Base-by-base conservation (phyloP, 2,113 vertebrate genomes). In the Corythoichthys haematopterus region DNA sequence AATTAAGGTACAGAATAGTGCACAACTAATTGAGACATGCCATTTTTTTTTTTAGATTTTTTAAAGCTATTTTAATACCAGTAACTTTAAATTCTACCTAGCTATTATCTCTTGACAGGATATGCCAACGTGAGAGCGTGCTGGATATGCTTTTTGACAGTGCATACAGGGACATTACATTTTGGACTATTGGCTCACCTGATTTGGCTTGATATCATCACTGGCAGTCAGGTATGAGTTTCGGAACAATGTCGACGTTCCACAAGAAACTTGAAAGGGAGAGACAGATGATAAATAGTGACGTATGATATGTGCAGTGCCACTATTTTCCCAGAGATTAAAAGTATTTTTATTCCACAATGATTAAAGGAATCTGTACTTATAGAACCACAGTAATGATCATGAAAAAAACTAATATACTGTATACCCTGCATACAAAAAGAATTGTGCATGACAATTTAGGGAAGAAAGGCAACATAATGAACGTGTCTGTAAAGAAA, bases 201-300 rank as follows among this genome's bases (percentile, higher is more conserved):
- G 95, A 89, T 96, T 98, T 81, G 94, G 95, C 91, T 98, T 98
- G 86, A 97, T 92, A 84, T 98, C 96, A 86, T 98, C 96, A 72
- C 92, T 88, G 81, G 94, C 92, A 0, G 95, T 94, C 84, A 94
- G 93, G 76, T 98, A 98, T 0, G 97, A 96, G 90, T 98, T 99
- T 84, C 95, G 94, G 84, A 96, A 99, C 88, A 98, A 92, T 57
- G 95, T 96, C 15, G 96, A 95, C 75, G 96, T 95, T 87, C 95
- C 96, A 84, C 95, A 94, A 51, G 91, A 92, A 78, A 93, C 94
- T 86, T 95, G 95, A 90, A 93, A 94, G 96, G 80, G 13, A 74
- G n/a, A 12, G 35, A 65, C 7, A 20, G 9, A 28, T 20, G 20
- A 33, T 57, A 36, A 57, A 57, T 28, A 45, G n/a, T 45, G 20